Evolutionary conservation across 23 tunicate genomes (phyloP).

Genomic region (Botrylloides violaceus): DNA sequence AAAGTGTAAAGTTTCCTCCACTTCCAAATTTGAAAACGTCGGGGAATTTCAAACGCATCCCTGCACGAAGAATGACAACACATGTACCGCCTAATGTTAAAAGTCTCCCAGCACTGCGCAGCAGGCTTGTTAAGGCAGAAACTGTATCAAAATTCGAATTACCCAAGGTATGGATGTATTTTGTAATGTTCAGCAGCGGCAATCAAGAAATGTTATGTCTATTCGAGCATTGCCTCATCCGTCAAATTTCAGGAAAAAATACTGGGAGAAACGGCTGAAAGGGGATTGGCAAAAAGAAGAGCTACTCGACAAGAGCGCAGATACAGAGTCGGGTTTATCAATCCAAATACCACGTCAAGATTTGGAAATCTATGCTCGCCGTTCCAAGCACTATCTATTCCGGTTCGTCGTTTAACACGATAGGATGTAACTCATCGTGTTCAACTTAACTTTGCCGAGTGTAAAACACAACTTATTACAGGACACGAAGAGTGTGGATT

Average conservation of each 20-base stretch:
- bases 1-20: not conserved
- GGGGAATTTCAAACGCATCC: not conserved
- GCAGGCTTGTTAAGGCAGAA: not conserved
- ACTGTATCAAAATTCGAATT: not conserved
- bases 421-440: no score
- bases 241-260: not conserved
- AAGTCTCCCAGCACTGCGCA: not conserved
- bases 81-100: not conserved
- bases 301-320: conserved; percentile 71
- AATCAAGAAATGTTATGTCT: no score
- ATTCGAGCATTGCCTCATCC: no score
- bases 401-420: no score
- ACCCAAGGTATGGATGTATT: not conserved
- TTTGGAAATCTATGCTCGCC: conserved; percentile 89
- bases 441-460: not conserved
- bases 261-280: conserved; percentile 42
- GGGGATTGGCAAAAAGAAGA: conserved; percentile 25
- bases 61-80: not conserved
- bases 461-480: not conserved
- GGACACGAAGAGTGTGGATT: conserved; percentile 65
- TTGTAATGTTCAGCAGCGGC: no score
- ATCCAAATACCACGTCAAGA: conserved; percentile 48
- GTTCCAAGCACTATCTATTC: conserved; percentile 75
- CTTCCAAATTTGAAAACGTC: not conserved
- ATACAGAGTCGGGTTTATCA: conserved; percentile 73